Base-by-base conservation (phyloP, 2,888 invertebrate genomes). In the Lasiommata megera region DNA sequence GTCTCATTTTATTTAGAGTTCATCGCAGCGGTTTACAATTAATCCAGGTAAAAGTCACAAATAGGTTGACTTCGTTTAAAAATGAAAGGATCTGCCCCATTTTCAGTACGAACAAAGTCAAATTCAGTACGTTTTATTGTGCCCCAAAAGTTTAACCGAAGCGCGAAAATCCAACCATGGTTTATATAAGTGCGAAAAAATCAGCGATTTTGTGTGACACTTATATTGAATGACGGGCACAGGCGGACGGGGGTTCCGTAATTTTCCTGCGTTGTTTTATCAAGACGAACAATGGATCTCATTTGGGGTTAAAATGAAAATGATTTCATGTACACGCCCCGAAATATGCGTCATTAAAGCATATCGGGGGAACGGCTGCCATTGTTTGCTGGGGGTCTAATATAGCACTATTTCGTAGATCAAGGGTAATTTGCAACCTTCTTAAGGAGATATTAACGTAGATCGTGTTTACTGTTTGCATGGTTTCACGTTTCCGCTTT, bases 211-310 rank as follows among this genome's bases (percentile, higher is more conserved):
- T 80, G 74, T 77, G 70, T 74, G 72, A 77, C 79, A 77, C 72
- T 72, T 62, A 73, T 76, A 70, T 76, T 80, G 72, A 84, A 80
- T 82, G 83, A 77, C 78, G 72, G 76, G 72, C 78, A 80, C 78
- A 76, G 77, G 74, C 76, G 72, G 68, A 70, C 65, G 68, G 72
- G 74, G 67, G 67, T 77, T 68, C 77, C 73, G 80, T 88, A 87
- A 88, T 88, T 88, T 87, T 87, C 87, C 87, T 87, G 86, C 76
- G 76, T 77, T 84, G 82, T 84, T 85, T 82, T 82, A 84, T 84
- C 84, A 79, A 67, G 67, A 65, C 71, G 82, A 82, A 88, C 88
- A 86, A 87, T 84, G 72, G 78, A 76, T 77, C 83, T 86, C 86
- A 84, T 87, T 88, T 80, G 77, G 78, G 75, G 72, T 17, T 74